Evolutionary conservation across 2,888 invertebrate genomes (phyloP), one percentile per base, ranked within the genome.

Genomic region (Pemphredon lugubris): DNA sequence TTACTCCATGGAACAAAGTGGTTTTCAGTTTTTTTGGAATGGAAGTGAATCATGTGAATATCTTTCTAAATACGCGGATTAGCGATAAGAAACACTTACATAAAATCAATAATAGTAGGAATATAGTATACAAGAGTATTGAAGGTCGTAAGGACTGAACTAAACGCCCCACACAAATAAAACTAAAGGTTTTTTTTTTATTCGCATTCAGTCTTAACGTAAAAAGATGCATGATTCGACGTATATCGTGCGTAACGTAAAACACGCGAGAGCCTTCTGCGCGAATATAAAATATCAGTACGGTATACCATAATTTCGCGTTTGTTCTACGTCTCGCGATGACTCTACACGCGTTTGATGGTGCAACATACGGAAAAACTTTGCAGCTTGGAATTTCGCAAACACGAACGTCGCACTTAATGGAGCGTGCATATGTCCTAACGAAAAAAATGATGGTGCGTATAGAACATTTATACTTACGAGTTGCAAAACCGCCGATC

Each of bases 101-200:
- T 30, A 55, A 72, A 72, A 72, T 73, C 67, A 51, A 73, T 73
- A 73, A 59, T 44, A 37, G 40, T 45, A 50, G 54, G 70, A 32
- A 23, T 42, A 26, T 48, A n/a, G n/a, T n/a, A n/a, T 20, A 45
- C 1, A 54, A 23, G 53, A 34, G 16, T 1, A 26, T 7, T 9
- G 34, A 60, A 66, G 51, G 50, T 39, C 45, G 37, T 21, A 23
- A 32, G 3, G n/a, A 34, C 11, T 34, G 3, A 34, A n/a, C n/a
- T 7, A 34, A 34, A 34, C n/a, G n/a, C n/a, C n/a, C n/a, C n/a
- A n/a, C n/a, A n/a, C n/a, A n/a, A n/a, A n/a, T n/a, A n/a, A n/a
- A n/a, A n/a, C n/a, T n/a, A n/a, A n/a, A n/a, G n/a, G n/a, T n/a
- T n/a, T n/a, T n/a, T n/a, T n/a, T n/a, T n/a, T n/a, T n/a, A n/a